Evolutionary conservation across 2,113 vertebrate species (phyloP), one percentile per base, ranked within the genome.

Genomic region (Hyla sarda): DNA sequence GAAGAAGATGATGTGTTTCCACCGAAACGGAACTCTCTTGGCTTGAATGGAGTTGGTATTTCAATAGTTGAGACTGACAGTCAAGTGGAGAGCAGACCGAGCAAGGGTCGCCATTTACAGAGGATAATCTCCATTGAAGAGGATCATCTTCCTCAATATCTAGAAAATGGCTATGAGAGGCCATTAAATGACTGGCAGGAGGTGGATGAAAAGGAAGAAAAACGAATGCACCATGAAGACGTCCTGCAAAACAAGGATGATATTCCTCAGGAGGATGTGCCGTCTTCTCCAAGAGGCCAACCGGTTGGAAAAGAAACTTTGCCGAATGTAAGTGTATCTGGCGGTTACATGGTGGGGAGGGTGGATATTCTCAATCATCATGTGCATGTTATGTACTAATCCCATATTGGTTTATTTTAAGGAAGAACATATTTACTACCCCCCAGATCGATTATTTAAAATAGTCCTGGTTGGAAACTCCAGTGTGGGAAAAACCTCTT

Each of bases 121-220:
- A 94, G 97, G 75, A 95, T 99, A 90, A 97, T 99, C 91, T 98
- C 97, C 86, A 97, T 98, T 34, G 98, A 99, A 88, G 97, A 99
- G 89, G 97, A 99, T 88, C 97, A 94, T 86, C 90, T 98, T 12
- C 96, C 97, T 10, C 95, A 97, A 60, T 91, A 98, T 65, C 94
- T 97, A 83, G 94, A 95, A 0, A 91, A 87, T 5, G 87, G 92
- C 17, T 82, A 88, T 52, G 93, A 94, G 83, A 91, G 86, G 12
- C 89, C 95, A 0, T 88, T 95, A 79, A 93, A 90, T 85, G 92
- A 91, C 78, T 95, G 96, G 88, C 91, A 89, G 16, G 95, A 96
- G 88, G 94, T 95, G 88, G 92, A 95, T 0, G 93, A 88, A 7
- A 83, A 47, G n/a, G 47, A 34, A 3, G 2, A 76, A 2, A 88